These are phyloP conservation scores for Enoplosus armatus DNA, from an alignment of 2,797 vertebrate genomes.

Conservation along the genomic window DNA sequence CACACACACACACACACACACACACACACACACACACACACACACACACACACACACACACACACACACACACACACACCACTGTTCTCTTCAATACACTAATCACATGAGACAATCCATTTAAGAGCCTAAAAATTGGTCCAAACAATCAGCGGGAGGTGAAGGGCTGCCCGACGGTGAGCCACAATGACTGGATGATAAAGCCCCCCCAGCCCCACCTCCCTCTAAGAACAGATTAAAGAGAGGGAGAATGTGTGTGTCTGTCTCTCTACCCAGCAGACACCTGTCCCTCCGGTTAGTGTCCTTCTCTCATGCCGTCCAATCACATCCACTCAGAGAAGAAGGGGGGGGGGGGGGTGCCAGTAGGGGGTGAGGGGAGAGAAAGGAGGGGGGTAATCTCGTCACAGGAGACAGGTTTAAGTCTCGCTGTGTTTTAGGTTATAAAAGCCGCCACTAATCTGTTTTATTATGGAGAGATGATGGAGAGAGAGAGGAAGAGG, in stretches of 20 bases:
- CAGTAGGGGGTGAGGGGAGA: neutral
- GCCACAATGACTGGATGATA: slow-evolving; percentile 55
- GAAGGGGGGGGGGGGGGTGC: neutral
- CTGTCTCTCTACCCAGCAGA: slow-evolving; percentile 28
- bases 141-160: slow-evolving; percentile 66
- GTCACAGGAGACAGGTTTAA: slow-evolving; percentile 69
- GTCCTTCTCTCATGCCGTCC: slow-evolving; percentile 23
- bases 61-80: slow-evolving; percentile 5
- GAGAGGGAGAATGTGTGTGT: slow-evolving; percentile 32
- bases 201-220: slow-evolving; percentile 2
- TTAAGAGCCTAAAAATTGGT: slow-evolving; percentile 65
- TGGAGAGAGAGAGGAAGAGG: neutral
- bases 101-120: slow-evolving; percentile 66
- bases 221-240: slow-evolving; percentile 57
- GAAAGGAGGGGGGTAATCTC: slow-evolving; percentile 44
- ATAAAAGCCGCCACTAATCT: slow-evolving; percentile 66
- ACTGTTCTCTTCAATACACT: slow-evolving; percentile 34
- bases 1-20: slow-evolving; percentile 7
- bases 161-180: slow-evolving; percentile 36
- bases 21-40: slow-evolving; percentile 5
- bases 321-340: slow-evolving; percentile 49
- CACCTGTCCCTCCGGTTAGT: slow-evolving; percentile 61
- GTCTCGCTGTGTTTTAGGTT: slow-evolving; percentile 59
- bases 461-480: slow-evolving; percentile 53
- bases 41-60: slow-evolving; percentile 14